A percentile compares a stretch with the other conserved stretches of the same genome.
phyloP scores from a whole-genome alignment of 1,140 invertebrate genomes.

The Magallana gigas region DNA sequence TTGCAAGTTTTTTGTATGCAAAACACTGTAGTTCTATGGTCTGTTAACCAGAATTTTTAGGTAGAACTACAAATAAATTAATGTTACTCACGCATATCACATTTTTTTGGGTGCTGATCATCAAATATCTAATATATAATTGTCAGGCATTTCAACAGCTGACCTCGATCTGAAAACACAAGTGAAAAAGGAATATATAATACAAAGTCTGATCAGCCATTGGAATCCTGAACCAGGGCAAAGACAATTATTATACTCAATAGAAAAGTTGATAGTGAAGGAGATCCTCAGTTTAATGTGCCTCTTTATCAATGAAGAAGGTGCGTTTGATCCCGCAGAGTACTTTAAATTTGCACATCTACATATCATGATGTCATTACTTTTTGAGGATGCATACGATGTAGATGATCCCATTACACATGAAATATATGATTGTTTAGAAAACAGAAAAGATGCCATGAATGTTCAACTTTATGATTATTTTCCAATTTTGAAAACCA shows the following conservation, averaged over 20 bases:
- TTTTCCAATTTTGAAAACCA: constrained; percentile 60
- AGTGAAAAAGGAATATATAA: constrained; percentile 66
- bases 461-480: constrained; percentile 57
- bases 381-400: constrained; percentile 68
- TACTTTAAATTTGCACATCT: constrained; percentile 65
- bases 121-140: background rate
- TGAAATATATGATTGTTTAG: constrained; percentile 66
- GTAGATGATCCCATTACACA: constrained; percentile 62
- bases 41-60: too few relatives aligned
- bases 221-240: background rate
- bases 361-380: constrained; percentile 65
- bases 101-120: background rate
- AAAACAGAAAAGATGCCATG: constrained; percentile 50
- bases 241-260: constrained; percentile 52
- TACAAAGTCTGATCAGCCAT: constrained; percentile 61
- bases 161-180: constrained; percentile 63
- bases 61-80: too few relatives aligned
- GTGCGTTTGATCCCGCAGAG: constrained; percentile 62
- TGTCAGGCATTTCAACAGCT: constrained; percentile 67
- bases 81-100: too few relatives aligned
- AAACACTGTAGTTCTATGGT: too few relatives aligned
- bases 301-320: constrained; percentile 56
- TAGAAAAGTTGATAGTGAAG: constrained; percentile 62
- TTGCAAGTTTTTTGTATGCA: too few relatives aligned
- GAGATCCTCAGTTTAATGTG: constrained; percentile 63